A percentile compares a stretch with the other conserved stretches of the same genome.
These are phyloP conservation scores for Clarias pachynema DNA, from an alignment of 2,797 vertebrate genomes.

Conservation along the genomic window DNA sequence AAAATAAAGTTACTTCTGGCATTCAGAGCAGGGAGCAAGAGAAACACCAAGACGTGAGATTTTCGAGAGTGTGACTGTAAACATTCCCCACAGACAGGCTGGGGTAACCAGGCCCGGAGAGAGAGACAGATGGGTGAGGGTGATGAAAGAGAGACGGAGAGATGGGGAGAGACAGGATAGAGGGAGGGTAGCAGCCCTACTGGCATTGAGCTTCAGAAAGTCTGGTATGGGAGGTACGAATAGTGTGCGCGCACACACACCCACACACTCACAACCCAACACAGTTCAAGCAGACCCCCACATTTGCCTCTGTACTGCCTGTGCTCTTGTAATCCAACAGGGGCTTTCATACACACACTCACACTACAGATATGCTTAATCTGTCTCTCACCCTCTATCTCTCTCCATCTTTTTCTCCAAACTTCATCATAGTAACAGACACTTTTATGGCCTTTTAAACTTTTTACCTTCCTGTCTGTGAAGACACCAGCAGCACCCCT, in stretches of 20 bases:
- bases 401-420: background rate
- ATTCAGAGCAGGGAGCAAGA: slow-evolving; percentile 23
- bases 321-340: slow-evolving; percentile 44
- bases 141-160: slow-evolving; percentile 49
- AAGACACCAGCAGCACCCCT: slow-evolving; percentile 15
- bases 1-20: slow-evolving; percentile 57
- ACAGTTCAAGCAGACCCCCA: slow-evolving; percentile 23
- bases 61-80: slow-evolving; percentile 77
- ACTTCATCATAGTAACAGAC: slow-evolving; percentile 46
- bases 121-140: background rate
- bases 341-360: slow-evolving; percentile 34
- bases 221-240: slow-evolving; percentile 44
- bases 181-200: slow-evolving; percentile 64
- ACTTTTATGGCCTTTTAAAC: slow-evolving; percentile 19
- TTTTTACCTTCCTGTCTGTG: background rate
- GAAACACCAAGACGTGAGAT: slow-evolving; percentile 38
- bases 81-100: slow-evolving; percentile 73
- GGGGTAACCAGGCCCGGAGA: slow-evolving; percentile 37
- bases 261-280: slow-evolving; percentile 1
- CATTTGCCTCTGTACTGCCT: background rate
- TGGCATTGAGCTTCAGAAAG: slow-evolving; percentile 65
- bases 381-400: background rate
- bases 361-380: slow-evolving; percentile 5
- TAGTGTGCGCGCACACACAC: slow-evolving; percentile 3
- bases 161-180: slow-evolving; percentile 71